phyloP scores from a whole-genome alignment of 2,797 vertebrate genomes.

The Telmatherina bonti region DNA sequence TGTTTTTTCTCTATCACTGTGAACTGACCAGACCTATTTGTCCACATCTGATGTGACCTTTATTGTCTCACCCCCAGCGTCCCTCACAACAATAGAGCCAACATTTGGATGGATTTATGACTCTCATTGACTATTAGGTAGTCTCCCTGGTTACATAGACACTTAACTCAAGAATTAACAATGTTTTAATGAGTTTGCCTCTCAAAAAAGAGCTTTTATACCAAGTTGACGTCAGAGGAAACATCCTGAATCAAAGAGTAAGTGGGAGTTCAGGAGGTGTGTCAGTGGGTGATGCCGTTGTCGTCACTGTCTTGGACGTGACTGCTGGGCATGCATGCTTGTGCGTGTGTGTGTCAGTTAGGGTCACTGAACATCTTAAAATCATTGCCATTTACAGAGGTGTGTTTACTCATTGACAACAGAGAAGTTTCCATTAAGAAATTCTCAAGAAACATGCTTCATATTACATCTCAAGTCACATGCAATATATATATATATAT shows the following conservation, averaged over 20 bases:
- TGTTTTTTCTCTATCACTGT: conserved; percentile 13
- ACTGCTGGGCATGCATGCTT: conserved; percentile 1
- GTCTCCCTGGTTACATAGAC: conserved; percentile 71
- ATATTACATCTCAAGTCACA: neutral
- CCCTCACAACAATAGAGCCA: conserved; percentile 61
- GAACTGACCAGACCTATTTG: conserved; percentile 39
- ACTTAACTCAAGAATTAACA: conserved; percentile 68
- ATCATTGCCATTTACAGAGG: neutral
- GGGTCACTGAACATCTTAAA: conserved; percentile 22
- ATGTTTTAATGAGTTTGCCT: conserved; percentile 62
- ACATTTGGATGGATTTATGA: conserved; percentile 72
- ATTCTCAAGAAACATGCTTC: neutral
- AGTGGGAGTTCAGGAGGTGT: conserved; percentile 46
- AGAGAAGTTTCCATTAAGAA: neutral
- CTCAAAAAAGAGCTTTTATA: conserved; percentile 60
- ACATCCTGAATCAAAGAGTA: conserved; percentile 57
- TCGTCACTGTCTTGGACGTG: conserved; percentile 41
- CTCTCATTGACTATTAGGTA: conserved; percentile 47
- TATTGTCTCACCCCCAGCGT: conserved; percentile 50
- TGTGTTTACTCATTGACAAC: conserved; percentile 1
- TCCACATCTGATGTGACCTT: conserved; percentile 65
- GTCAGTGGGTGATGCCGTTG: conserved; percentile 42
- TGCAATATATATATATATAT: too few relatives aligned
- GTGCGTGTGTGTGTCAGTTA: conserved; percentile 2
- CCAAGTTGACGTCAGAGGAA: conserved; percentile 76